Conservation (phyloP, 2,888 invertebrate species). For the Drosophila greeni region DNA sequence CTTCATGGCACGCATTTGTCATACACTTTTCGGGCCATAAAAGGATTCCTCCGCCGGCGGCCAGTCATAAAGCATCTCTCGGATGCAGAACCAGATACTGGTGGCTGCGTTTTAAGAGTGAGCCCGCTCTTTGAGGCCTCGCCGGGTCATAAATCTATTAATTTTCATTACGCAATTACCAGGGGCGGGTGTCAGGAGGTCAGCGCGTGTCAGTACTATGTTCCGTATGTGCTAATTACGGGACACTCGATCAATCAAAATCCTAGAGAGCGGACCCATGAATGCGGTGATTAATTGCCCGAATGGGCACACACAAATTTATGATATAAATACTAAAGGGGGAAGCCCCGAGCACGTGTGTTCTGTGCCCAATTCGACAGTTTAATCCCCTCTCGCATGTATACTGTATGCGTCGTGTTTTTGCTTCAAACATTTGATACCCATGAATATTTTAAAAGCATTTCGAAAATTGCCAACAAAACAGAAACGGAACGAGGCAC, state of each 20-base stretch:
- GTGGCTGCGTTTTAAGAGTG: slow-evolving; percentile 30
- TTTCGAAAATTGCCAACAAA: slow-evolving; percentile 58
- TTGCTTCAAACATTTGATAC: slow-evolving; percentile 39
- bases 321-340: slow-evolving; percentile 41
- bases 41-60: slow-evolving; percentile 40
- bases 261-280: slow-evolving; percentile 20
- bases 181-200: slow-evolving; percentile 46
- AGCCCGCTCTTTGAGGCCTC: slow-evolving; percentile 19
- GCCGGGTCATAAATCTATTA: slow-evolving; percentile 52
- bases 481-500: slow-evolving; percentile 31
- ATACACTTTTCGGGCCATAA: slow-evolving; percentile 67
- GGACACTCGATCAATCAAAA: slow-evolving; percentile 33
- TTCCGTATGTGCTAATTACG: slow-evolving; percentile 51
- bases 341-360: slow-evolving; percentile 8
- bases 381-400: slow-evolving; percentile 24
- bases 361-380: slow-evolving; percentile 14
- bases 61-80: slow-evolving; percentile 24
- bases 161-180: slow-evolving; percentile 48
- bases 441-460: slow-evolving; percentile 68
- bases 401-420: slow-evolving; percentile 7
- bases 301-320: slow-evolving; percentile 26
- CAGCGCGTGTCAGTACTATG: slow-evolving; percentile 35
- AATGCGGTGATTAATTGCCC: slow-evolving; percentile 40
- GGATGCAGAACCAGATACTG: slow-evolving; percentile 8
- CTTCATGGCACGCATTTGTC: slow-evolving; percentile 60